These are phyloP conservation scores for Cerceris rybyensis DNA, from an alignment of 2,888 invertebrate genomes.

Conservation along the genomic window DNA sequence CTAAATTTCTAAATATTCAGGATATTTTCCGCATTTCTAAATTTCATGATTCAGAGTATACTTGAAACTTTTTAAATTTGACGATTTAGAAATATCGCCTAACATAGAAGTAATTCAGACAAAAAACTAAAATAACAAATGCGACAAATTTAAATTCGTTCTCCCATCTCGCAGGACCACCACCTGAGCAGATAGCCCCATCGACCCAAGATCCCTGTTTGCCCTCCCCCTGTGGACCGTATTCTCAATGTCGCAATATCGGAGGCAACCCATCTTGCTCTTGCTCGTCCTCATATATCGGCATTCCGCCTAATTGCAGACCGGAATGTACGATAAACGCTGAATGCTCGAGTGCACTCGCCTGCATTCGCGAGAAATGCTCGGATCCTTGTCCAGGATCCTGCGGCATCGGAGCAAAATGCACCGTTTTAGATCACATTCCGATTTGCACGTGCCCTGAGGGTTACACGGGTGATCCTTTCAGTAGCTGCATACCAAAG, in stretches of 20 bases:
- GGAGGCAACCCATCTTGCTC: slow-evolving; percentile 83
- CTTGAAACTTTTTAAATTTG: no score
- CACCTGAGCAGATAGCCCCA: slow-evolving; percentile 11
- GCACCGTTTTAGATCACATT: slow-evolving; percentile 87
- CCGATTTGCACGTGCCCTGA: slow-evolving; percentile 89
- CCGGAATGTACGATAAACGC: slow-evolving; percentile 88
- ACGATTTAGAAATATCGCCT: no score
- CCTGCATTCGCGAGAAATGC: slow-evolving; percentile 90
- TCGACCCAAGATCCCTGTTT: slow-evolving; percentile 84
- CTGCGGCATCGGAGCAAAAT: slow-evolving; percentile 86
- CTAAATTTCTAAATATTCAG: no score
- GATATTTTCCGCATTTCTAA: no score
- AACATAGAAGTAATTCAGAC: no score
- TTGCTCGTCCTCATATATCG: slow-evolving; percentile 81
- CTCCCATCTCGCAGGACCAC: slow-evolving; percentile 26
- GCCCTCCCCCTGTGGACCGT: slow-evolving; percentile 85
- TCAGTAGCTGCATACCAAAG: slow-evolving; percentile 82
- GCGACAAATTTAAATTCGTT: not conserved
- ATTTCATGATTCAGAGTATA: no score
- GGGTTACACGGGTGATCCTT: slow-evolving; percentile 89
- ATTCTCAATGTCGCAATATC: slow-evolving; percentile 83
- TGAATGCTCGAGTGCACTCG: slow-evolving; percentile 89
- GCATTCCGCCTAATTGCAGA: slow-evolving; percentile 86
- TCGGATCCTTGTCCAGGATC: slow-evolving; percentile 92
- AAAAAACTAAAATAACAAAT: no score